Evolutionary conservation across 2,797 vertebrate species (phyloP).

Genomic region (Chiloscyllium punctatum): DNA sequence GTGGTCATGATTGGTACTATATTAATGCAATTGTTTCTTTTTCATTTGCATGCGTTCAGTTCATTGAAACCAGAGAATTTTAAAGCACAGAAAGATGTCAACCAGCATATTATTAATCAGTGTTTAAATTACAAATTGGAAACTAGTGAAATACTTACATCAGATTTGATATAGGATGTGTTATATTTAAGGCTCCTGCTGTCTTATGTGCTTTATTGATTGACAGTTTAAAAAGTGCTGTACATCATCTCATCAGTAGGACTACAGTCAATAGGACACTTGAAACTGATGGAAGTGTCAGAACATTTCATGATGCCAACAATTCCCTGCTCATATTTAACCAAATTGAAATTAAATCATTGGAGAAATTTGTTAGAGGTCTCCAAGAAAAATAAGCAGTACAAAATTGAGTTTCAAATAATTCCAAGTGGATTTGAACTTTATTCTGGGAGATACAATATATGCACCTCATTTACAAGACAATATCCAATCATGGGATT

Average conservation of each 20-base stretch:
- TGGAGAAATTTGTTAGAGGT: neutral
- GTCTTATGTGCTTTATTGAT: neutral
- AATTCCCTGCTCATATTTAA: neutral
- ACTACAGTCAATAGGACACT: neutral
- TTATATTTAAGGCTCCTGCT: neutral
- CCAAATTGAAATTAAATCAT: neutral
- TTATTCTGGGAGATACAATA: neutral
- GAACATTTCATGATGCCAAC: neutral
- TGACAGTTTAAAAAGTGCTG: neutral
- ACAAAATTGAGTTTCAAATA: neutral
- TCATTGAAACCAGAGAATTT: neutral
- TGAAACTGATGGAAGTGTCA: neutral
- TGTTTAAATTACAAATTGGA: neutral
- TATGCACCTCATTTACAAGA: neutral
- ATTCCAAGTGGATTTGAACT: neutral
- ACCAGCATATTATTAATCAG: neutral
- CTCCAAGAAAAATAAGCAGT: neutral
- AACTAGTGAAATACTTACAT: too few species aligned
- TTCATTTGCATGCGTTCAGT: neutral
- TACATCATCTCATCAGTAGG: neutral
- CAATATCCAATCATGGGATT: neutral
- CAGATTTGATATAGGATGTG: neutral
- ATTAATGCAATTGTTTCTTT: neutral
- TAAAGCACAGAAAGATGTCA: neutral
- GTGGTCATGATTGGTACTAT: neutral